Percentiles rank a stretch among this genome's conserved stretches.
Evolutionary conservation across 2,888 invertebrate species (phyloP).

Genomic region (Adineta ricciae): DNA sequence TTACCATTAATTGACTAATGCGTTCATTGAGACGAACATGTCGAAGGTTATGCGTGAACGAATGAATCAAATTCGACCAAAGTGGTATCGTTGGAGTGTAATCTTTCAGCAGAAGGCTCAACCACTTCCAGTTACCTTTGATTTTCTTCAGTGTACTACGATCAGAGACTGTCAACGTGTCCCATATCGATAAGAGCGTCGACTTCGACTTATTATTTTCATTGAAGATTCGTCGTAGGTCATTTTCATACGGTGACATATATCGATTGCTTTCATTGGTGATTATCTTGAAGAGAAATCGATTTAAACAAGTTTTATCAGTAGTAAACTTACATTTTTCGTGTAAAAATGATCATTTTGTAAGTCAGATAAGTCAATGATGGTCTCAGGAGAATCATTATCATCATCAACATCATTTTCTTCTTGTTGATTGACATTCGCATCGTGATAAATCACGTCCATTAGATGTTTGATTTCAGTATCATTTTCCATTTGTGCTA

Average conservation of each 20-base stretch:
- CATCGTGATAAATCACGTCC: background rate
- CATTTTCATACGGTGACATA: constrained; percentile 12
- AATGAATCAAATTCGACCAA: constrained; percentile 17
- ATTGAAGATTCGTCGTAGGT: background rate
- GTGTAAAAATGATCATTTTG: constrained; percentile 21
- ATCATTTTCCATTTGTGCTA: constrained; percentile 7
- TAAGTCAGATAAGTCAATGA: background rate
- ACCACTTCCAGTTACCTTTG: constrained; percentile 9
- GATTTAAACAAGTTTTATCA: background rate
- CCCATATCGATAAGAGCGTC: background rate
- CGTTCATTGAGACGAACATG: background rate
- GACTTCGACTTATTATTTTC: constrained; percentile 15
- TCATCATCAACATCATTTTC: background rate
- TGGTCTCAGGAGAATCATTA: background rate
- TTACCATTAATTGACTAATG: background rate
- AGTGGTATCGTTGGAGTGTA: background rate
- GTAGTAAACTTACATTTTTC: background rate
- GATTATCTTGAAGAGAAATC: background rate
- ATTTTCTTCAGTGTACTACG: background rate
- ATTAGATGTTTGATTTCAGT: background rate
- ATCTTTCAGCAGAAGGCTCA: background rate
- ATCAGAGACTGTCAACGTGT: background rate
- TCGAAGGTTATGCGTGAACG: background rate
- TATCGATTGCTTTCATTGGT: background rate
- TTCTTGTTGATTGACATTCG: background rate